Evolutionary conservation across 2,888 invertebrate species (phyloP), one percentile per base, ranked within the genome.

Genomic region (Drosophila setosimentum): DNA sequence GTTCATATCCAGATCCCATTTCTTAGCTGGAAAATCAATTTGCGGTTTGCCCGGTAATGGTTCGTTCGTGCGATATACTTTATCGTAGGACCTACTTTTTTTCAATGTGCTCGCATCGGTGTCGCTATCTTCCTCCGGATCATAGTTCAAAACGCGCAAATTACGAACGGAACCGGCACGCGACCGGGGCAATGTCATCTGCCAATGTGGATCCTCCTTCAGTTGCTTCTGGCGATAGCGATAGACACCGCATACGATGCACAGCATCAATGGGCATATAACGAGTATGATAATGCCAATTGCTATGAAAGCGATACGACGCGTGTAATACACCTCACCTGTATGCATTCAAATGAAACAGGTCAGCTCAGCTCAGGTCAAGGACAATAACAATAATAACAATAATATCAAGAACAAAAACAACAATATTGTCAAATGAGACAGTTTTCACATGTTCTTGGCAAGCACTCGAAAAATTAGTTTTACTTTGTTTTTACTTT

Each of bases 1-100:
- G 58, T 82, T 66, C 85, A 95, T 95, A 70, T 95, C 95, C 62
- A 97, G 93, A 92, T 97, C 97, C 96, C 96, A 96, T 72, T 95
- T 95, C 93, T 97, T 97, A 79, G 96, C 96, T 81, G 96, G 96
- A 93, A 97, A 97, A 72, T 96, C 96, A 83, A 96, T 94, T 74
- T 96, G 94, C 48, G 97, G 97, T 89, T 95, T 95, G 62, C 94
- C 94, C 70, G 93, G 93, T 79, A 98, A 93, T 60, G 98, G 98
- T 93, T 98, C 98, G 91, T 97, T 94, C 13, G 98, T 98, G 80
- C 96, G 95, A 92, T 98, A 98, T 60, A 96, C 95, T 93, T 95
- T 96, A 91, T 98, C 97, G 92, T 97, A 98, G 81, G 94, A 95
- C 80, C 96, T 94, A 83, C 95, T 95, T 92, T 96, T 96, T 93